Evolutionary conservation across 35 echinoderm and acorn worm genomes (phyloP), one percentile per base, ranked within the genome.

Genomic region (Apostichopus japonicus): DNA sequence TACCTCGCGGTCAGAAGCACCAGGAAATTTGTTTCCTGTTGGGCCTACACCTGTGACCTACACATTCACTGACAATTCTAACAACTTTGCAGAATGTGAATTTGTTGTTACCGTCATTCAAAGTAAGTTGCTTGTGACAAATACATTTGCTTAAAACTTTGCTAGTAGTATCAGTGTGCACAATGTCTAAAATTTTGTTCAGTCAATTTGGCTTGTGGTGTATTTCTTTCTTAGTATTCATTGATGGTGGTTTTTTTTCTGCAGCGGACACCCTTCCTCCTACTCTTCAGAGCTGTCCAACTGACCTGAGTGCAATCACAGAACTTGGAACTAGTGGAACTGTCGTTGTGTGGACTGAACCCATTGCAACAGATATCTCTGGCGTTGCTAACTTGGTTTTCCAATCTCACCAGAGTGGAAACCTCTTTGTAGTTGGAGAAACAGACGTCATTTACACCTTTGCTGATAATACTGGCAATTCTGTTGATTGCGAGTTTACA

Each of bases 21-120:
- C 93, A 13, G 88, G 88, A 21, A 79, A 84, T 83, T 65, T 56
- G 13, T 94, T 94, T 55, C 2, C 58, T 56, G n/a, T 94, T 55
- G 93, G 87, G 21, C 1, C 81, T 53, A 87, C 84, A 10, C 62
- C 51, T 13, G 83, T 93, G 7, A 77, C 51, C 10, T 93, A 93
- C 53, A 93, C 72, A 17, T 86, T 86, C n/a, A 65, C 19, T 73
- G 92, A 93, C 72, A 19, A 10, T 55, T 24, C 21, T 56, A 55
- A 65, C 25, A 93, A 88, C 52, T 2, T 71, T 23, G 83, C 92
- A 75, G 11, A 14, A 25, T 93, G 92, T 61, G 19, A 51, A 6
- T 93, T 93, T 55, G 58, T 13, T 16, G 67, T 87, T 55, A 56
- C 21, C 2, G 55, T 93, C 15, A 10, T 23, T 58, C 54, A 10